These are phyloP conservation scores for Sitophilus oryzae DNA, from an alignment of 1,140 invertebrate species.

Conservation along the genomic window DNA sequence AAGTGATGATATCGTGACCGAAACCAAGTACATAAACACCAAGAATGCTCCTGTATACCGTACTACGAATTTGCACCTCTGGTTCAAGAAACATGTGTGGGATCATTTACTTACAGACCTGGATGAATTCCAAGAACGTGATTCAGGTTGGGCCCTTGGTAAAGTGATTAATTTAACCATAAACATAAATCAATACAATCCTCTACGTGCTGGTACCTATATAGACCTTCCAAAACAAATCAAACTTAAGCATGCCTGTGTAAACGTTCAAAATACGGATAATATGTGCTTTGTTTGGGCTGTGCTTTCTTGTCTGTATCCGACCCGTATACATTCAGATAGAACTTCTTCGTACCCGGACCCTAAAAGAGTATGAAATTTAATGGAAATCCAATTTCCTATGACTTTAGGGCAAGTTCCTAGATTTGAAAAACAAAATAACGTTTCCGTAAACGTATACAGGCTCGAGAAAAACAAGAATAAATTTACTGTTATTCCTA, in stretches of 20 bases:
- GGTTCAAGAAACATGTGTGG: constrained; percentile 1
- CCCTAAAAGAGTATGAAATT: constrained; percentile 27
- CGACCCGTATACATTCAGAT: constrained; percentile 13
- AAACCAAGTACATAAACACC: constrained; percentile 17
- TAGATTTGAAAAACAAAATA: constrained; percentile 29
- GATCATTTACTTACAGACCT: not conserved
- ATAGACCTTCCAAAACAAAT: constrained; percentile 38
- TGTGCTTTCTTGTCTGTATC: constrained; percentile 30
- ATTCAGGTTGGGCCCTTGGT: constrained; percentile 19
- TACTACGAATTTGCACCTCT: constrained; percentile 7
- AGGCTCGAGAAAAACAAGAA: constrained; percentile 15
- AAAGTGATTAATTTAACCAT: no score
- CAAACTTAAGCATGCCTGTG: constrained; percentile 34
- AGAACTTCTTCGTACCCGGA: constrained; percentile 24
- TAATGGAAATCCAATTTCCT: constrained; percentile 32
- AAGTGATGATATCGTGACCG: not conserved
- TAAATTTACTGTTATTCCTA: constrained; percentile 12
- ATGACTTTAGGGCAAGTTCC: constrained; percentile 26
- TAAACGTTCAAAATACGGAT: constrained; percentile 44
- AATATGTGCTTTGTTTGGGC: constrained; percentile 42
- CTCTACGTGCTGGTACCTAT: constrained; percentile 20
- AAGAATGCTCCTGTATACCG: constrained; percentile 7
- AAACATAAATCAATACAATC: no score
- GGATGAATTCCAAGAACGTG: constrained; percentile 24
- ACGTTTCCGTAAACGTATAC: constrained; percentile 30